A percentile compares a stretch with the other conserved stretches of the same genome.
Evolutionary conservation across 2,113 vertebrate species (phyloP).

Genomic region (Antechinus stuartii): DNA sequence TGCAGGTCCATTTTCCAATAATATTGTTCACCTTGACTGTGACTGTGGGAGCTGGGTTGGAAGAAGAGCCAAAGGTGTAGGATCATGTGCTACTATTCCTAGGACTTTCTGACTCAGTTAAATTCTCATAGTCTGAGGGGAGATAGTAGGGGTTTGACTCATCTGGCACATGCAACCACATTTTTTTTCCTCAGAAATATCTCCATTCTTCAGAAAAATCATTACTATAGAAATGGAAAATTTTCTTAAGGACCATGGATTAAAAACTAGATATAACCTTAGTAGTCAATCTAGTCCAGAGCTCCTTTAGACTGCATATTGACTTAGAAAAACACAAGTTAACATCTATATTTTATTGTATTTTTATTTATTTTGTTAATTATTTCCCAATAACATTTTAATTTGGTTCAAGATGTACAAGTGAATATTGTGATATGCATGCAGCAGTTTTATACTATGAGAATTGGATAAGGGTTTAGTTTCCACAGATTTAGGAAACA

Average conservation of each 20-base stretch:
- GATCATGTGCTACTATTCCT: not conserved
- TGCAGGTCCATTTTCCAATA: too few species aligned
- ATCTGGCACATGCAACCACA: not conserved
- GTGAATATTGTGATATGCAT: not conserved
- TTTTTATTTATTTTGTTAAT: not conserved
- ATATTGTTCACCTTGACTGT: too few species aligned
- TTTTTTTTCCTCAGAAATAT: not conserved
- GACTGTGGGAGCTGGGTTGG: too few species aligned
- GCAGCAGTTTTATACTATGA: not conserved
- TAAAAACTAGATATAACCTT: not conserved
- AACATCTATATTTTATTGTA: not conserved
- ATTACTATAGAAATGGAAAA: not conserved
- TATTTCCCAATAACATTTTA: not conserved
- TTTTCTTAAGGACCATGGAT: not conserved
- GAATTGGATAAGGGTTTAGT: too few species aligned
- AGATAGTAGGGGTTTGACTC: not conserved
- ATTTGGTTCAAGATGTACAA: not conserved
- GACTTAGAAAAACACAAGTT: not conserved
- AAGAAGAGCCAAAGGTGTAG: too few species aligned
- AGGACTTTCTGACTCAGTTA: not conserved
- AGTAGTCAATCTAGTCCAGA: not conserved
- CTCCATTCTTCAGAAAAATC: not conserved
- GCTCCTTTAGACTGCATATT: not conserved
- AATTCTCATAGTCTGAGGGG: not conserved
- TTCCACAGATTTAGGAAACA: too few species aligned